Percentiles rank a stretch among this genome's conserved stretches.
Evolutionary conservation across 2,113 vertebrate genomes (phyloP).

Genomic region (Megaceryle torquata): DNA sequence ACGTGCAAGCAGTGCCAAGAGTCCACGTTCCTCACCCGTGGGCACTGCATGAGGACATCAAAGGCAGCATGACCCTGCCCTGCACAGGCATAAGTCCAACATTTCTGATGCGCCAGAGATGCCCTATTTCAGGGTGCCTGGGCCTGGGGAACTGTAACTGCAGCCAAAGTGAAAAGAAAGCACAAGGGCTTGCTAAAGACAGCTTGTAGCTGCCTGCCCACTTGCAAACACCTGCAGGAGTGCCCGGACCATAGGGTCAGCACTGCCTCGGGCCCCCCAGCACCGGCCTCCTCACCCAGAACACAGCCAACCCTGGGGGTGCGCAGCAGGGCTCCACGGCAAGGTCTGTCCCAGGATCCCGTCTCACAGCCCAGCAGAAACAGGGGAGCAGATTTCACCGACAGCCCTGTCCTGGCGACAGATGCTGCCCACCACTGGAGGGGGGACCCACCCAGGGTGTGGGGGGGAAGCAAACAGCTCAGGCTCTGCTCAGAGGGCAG

Average conservation of each 20-base stretch:
- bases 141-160: not conserved
- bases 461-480: not conserved
- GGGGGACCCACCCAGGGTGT: not conserved
- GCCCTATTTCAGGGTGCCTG: not conserved
- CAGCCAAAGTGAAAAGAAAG: not conserved
- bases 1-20: not conserved
- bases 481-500: not conserved
- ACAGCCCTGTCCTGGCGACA: not conserved
- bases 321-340: not conserved
- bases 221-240: not conserved
- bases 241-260: not conserved
- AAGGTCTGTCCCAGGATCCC: not conserved
- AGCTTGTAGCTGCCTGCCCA: not conserved
- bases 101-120: not conserved
- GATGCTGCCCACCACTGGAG: not conserved
- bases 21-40: not conserved
- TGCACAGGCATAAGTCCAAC: not conserved
- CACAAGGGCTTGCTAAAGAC: not conserved
- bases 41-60: rapidly evolving
- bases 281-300: not conserved
- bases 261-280: not conserved
- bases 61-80: not conserved
- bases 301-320: not conserved
- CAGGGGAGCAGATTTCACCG: not conserved
- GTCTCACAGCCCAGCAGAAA: not conserved